Evolutionary conservation across 2,797 vertebrate genomes (phyloP), one percentile per base, ranked within the genome.

Genomic region (Artibeus jamaicensis): DNA sequence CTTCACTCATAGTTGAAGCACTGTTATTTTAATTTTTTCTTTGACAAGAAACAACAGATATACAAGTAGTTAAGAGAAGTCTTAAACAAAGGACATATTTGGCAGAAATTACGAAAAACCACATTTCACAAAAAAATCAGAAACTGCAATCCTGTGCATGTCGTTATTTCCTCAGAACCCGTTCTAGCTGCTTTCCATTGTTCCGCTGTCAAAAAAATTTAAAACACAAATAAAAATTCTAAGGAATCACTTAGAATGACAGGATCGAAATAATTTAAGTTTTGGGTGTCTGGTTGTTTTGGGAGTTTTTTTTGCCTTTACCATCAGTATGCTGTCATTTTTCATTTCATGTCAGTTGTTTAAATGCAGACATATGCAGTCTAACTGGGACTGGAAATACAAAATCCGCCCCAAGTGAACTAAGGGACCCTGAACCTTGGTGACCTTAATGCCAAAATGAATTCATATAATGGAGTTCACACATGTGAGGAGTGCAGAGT

Each of bases 21-120:
- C 19, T 74, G 65, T 91, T 76, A 85, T 83, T 93, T 85, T 9
- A 86, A 78, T 70, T 18, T 73, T 92, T 94, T 90, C 50, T 74
- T 88, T 91, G 24, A 44, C 4, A 14, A 82, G 55, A 86, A 91
- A 22, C 15, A 93, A 67, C 46, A 87, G 8, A 29, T 81, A 70
- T 22, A 39, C 22, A 85, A 67, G 53, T 65, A 70, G 22, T 67
- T 26, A 34, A 67, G 32, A 65, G 4, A 81, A 78, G 39, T 70
- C 59, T 92, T 77, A 32, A 55, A 65, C n/a, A 82, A 84, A 39
- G 1, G 46, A 48, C 0, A 39, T 6, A 62, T 50, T 50, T 65
- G 29, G 22, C 46, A 55, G 53, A 68, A 11, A 89, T 46, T 79
- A 57, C 57, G 73, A 95, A 65, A 88, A 93, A 78, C 68, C 19